These are phyloP conservation scores for Brotula barbata DNA, from an alignment of 2,797 vertebrate species.

Conservation along the genomic window DNA sequence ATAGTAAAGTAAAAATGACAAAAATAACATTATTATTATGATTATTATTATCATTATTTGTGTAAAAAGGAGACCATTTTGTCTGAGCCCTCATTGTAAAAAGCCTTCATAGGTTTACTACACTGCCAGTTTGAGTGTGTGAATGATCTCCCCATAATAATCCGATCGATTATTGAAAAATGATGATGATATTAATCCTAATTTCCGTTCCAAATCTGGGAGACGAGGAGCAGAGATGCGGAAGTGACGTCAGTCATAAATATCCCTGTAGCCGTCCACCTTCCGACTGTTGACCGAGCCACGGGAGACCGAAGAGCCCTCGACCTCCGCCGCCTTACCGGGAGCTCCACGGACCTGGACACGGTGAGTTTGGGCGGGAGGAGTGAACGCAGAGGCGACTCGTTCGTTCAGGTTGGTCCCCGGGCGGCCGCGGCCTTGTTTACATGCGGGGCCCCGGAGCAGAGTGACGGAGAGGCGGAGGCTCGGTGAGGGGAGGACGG, in stretches of 20 bases:
- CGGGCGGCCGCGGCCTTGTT: slow-evolving; percentile 80
- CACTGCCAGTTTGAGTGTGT: too few relatives aligned
- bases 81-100: too few relatives aligned
- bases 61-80: too few relatives aligned
- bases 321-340: slow-evolving; percentile 32
- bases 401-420: slow-evolving; percentile 28
- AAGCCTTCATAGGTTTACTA: too few relatives aligned
- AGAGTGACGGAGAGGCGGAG: slow-evolving; percentile 62
- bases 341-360: slow-evolving; percentile 20
- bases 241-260: slow-evolving; percentile 77
- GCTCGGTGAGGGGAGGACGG: slow-evolving; percentile 33
- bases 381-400: neutral
- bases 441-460: slow-evolving; percentile 78
- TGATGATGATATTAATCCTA: too few relatives aligned
- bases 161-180: too few relatives aligned
- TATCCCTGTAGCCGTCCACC: slow-evolving; percentile 60
- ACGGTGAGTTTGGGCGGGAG: neutral
- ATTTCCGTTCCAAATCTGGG: too few relatives aligned
- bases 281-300: slow-evolving; percentile 66
- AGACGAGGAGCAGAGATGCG: slow-evolving; percentile 34
- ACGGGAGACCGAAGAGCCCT: slow-evolving; percentile 55
- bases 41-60: too few relatives aligned
- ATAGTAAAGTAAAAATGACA: too few relatives aligned
- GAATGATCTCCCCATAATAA: too few relatives aligned
- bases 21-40: too few relatives aligned